These are phyloP conservation scores for Glaucidium brasilianum DNA, from an alignment of 2,113 vertebrate species.

Conservation along the genomic window DNA sequence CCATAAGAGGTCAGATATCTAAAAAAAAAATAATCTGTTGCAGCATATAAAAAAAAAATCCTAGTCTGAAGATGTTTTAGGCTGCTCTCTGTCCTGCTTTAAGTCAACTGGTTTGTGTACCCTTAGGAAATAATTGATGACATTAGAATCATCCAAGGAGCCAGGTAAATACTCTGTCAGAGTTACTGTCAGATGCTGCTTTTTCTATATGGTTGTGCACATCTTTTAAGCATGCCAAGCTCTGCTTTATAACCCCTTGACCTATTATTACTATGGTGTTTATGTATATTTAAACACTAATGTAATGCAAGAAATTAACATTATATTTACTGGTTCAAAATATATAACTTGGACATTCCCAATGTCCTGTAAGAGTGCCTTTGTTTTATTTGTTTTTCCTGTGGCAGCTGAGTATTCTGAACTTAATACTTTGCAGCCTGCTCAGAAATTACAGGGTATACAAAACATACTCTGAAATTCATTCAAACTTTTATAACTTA, in stretches of 20 bases:
- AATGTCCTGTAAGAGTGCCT: neutral
- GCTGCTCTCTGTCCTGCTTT: neutral
- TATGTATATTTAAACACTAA: neutral
- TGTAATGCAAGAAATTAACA: neutral
- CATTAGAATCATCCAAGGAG: neutral
- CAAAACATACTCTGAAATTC: slow-evolving; percentile 56
- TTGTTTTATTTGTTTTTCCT: slow-evolving; percentile 17
- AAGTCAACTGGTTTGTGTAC: neutral
- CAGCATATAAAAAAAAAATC: neutral
- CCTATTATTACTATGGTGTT: neutral
- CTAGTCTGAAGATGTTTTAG: neutral
- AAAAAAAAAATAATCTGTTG: neutral
- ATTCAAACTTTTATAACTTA: slow-evolving; percentile 69
- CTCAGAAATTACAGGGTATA: slow-evolving; percentile 51
- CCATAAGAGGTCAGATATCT: neutral
- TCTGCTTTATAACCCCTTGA: neutral
- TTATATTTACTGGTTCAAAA: neutral
- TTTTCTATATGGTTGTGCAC: neutral
- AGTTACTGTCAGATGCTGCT: neutral
- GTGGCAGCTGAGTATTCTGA: neutral
- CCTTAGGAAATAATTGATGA: neutral
- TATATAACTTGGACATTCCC: slow-evolving; percentile 10
- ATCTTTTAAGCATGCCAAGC: neutral
- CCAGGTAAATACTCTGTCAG: neutral
- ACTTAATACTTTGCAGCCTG: slow-evolving; percentile 17